These are phyloP conservation scores for Noctua janthe DNA, from an alignment of 2,888 invertebrate genomes.

Conservation along the genomic window DNA sequence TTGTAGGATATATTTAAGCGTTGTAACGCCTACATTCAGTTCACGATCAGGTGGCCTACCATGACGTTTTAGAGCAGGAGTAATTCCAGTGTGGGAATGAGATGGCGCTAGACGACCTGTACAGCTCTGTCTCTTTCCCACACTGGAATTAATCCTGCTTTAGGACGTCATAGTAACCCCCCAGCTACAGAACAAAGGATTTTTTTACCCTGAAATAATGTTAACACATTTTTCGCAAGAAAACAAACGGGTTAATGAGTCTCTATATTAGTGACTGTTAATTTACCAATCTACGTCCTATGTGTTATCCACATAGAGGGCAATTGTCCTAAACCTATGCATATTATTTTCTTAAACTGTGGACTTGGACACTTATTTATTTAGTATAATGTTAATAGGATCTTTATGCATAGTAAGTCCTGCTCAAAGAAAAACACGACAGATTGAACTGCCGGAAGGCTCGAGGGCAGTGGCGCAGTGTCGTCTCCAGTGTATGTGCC, in stretches of 20 bases:
- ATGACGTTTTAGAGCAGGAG: no score
- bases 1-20: neutral
- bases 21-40: neutral
- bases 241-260: neutral
- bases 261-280: neutral
- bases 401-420: neutral
- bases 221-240: neutral
- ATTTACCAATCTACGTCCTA: neutral
- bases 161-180: no score
- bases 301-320: neutral
- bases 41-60: neutral
- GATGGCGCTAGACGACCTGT: no score
- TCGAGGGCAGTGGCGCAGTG: slow-evolving; percentile 2
- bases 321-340: neutral
- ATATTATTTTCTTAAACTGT: neutral
- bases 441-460: slow-evolving; percentile 3
- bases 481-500: slow-evolving; percentile 28
- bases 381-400: neutral
- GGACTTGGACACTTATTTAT: neutral
- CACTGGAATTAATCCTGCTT: no score
- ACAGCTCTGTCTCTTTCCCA: no score
- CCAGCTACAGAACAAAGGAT: neutral
- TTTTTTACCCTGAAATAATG: neutral
- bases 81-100: no score
- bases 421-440: neutral